Evolutionary conservation across 1,140 invertebrate species (phyloP), one percentile per base, ranked within the genome.

Genomic region (Drosophila sproati): DNA sequence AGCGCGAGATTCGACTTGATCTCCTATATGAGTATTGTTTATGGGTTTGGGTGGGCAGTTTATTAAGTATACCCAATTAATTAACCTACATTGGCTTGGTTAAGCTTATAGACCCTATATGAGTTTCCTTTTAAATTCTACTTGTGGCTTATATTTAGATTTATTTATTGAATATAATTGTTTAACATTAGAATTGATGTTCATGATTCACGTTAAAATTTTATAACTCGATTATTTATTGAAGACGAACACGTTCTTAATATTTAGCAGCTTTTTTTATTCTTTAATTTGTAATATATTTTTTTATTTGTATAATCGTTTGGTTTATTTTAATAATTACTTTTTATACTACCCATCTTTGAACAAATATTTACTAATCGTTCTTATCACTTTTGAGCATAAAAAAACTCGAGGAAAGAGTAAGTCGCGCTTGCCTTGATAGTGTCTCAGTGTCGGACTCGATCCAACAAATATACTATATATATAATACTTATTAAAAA

Each of bases 311-410:
- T 8, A 29, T 41, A 31, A 20, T 20, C 20, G 20, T 20, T 20
- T 20, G 20, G 20, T 45, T n/a, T 34, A 20, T 48, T 32, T 37
- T 50, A 29, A 28, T 7, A 29, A 51, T 3, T 29, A 20, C 34
- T 56, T n/a, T 5, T 31, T 3, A 48, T 56, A 3, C 63, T 8
- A 48, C 63, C 63, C 63, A 48, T 6, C n/a, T 35, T 5, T 31
- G 43, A 56, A 52, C 1, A 47, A 20, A 8, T n/a, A 34, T 45
- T 45, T 35, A 35, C 37, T 35, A 34, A 35, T 20, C 12, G 52
- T 60, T 43, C 47, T 69, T 69, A 69, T 69, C 66, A 60, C 47
- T 28, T 41, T 56, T 52, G 51, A 52, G 51, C 54, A 56, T 39
- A 10, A n/a, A 28, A 28, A 61, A 48, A 32, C 31, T 47, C 12